These are phyloP conservation scores for Oncopodura yosiiana DNA, from an alignment of 1,140 invertebrate genomes.

Conservation along the genomic window DNA sequence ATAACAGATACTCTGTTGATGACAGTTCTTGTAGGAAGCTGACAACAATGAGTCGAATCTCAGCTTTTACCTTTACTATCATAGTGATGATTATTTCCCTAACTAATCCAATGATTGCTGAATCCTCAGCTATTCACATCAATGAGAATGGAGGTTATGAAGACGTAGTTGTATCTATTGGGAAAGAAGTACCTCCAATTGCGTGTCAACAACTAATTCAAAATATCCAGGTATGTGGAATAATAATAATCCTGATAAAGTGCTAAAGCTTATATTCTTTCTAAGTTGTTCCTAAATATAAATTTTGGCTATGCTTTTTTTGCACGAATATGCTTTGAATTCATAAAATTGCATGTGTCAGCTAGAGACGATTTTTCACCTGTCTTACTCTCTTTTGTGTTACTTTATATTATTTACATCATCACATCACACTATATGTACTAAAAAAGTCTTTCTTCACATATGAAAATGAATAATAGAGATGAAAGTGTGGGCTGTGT, in stretches of 20 bases:
- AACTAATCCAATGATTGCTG: no score
- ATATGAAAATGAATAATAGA: no score
- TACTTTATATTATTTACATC: no score
- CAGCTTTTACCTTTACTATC: not conserved
- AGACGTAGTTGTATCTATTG: constrained; percentile 31
- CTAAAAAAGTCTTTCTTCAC: no score
- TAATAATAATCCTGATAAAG: not conserved
- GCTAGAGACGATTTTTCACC: no score
- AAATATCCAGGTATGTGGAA: constrained; percentile 34
- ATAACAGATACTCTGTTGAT: no score
- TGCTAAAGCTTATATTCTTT: not conserved
- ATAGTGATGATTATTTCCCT: not conserved
- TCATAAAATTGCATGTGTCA: not conserved
- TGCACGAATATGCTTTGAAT: constrained; percentile 1
- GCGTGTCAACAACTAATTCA: constrained; percentile 34
- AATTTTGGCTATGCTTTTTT: not conserved
- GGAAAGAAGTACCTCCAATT: constrained; percentile 34
- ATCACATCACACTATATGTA: no score
- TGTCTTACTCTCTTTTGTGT: no score
- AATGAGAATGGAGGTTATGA: constrained; percentile 34
- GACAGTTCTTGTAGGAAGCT: no score
- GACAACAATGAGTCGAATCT: no score
- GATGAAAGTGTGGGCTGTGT: no score
- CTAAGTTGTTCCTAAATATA: no score
- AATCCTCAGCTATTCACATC: constrained; percentile 23